Conservation (phyloP, 2,888 invertebrate species). For the Iphiclides podalirius region DNA sequence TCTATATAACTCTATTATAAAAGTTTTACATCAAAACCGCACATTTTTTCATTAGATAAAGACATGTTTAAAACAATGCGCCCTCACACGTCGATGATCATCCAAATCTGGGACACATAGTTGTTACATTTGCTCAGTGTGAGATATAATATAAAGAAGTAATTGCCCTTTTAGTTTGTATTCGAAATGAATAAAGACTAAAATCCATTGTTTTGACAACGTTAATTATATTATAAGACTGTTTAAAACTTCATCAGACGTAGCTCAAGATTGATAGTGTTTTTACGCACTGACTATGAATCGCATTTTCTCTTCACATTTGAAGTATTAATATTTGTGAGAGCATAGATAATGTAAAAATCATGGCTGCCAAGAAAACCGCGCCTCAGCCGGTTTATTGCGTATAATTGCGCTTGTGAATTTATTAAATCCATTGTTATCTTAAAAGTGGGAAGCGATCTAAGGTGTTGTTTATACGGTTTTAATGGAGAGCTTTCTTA, state of each 20-base stretch:
- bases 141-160: constrained; percentile 2
- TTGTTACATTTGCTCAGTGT: constrained; percentile 1
- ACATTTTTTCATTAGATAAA: constrained; percentile 17
- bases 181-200: not conserved
- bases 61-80: constrained; percentile 3
- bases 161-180: not conserved
- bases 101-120: constrained; percentile 9
- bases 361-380: not conserved
- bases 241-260: no score
- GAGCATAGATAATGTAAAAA: constrained; percentile 5
- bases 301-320: not conserved
- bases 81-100: constrained; percentile 20
- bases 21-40: not conserved
- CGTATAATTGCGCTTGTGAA: constrained; percentile 28
- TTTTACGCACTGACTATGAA: not conserved
- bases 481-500: constrained; percentile 62
- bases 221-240: no score
- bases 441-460: constrained; percentile 40
- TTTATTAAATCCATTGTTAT: constrained; percentile 32
- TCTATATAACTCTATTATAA: not conserved
- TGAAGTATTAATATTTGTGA: not conserved
- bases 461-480: constrained; percentile 60
- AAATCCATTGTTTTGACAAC: no score
- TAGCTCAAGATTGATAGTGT: no score
- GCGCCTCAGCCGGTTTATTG: constrained; percentile 6